Percentiles rank a stretch among this genome's conserved stretches.
Conservation (phyloP, 2,113 vertebrate genomes). For the Macroglossus sobrinus region DNA sequence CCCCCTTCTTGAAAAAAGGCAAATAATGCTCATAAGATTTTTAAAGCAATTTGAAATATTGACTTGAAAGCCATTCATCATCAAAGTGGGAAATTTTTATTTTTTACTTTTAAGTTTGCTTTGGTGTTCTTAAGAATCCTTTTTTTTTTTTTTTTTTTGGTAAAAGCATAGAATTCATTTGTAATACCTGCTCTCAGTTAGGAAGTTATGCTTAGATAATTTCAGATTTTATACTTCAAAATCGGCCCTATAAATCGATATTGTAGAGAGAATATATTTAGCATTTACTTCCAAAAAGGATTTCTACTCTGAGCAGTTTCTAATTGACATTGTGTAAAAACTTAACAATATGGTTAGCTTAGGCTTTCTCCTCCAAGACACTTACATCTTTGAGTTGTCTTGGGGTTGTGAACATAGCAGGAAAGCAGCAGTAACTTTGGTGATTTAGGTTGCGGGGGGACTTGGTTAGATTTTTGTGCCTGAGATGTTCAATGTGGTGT, state of each 20-base stretch:
- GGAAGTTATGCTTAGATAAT: not conserved
- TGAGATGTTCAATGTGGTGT: not conserved
- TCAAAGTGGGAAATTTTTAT: not conserved
- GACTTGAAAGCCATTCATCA: not conserved
- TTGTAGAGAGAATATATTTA: not conserved
- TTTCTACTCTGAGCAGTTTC: not conserved
- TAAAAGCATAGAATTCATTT: not conserved
- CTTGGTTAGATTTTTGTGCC: not conserved
- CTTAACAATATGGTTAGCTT: not conserved
- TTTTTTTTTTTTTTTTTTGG: not conserved
- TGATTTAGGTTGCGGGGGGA: not conserved
- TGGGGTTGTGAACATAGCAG: not conserved
- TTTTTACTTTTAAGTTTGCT: conserved; percentile 38
- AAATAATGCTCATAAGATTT: not conserved
- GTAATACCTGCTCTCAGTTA: not conserved
- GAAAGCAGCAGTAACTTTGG: not conserved
- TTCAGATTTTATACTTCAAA: conserved; percentile 5
- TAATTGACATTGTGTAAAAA: not conserved
- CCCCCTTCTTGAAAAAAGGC: not conserved
- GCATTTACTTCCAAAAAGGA: not conserved
- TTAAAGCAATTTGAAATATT: not conserved
- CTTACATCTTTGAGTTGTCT: not conserved
- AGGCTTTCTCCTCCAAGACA: not conserved
- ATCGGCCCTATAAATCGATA: not conserved
- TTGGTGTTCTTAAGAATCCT: not conserved